Evolutionary conservation across 2,888 invertebrate species (phyloP).

Genomic region (Hypena proboscidalis): DNA sequence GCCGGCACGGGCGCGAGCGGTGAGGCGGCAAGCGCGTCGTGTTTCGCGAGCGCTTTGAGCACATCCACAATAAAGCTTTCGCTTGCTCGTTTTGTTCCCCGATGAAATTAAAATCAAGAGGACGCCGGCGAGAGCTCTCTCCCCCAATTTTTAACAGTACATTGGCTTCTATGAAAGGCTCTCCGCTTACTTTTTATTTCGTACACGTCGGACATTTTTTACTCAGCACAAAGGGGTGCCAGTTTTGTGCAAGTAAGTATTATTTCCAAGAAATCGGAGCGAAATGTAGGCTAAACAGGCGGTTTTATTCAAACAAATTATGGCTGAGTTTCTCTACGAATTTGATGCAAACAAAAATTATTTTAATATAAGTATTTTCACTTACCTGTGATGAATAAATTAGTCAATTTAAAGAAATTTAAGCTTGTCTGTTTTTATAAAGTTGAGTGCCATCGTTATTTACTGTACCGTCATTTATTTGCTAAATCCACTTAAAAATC

Average conservation of each 20-base stretch:
- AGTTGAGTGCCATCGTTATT: too few species aligned
- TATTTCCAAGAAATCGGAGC: constrained; percentile 8
- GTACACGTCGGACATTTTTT: constrained; percentile 30
- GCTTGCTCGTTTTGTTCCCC: constrained; percentile 47
- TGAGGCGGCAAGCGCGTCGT: constrained; percentile 5
- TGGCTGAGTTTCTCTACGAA: too few species aligned
- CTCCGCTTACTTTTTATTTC: constrained; percentile 36
- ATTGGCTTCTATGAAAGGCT: constrained; percentile 44
- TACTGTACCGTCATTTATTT: too few species aligned
- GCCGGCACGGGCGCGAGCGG: not conserved
- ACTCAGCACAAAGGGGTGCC: constrained; percentile 13
- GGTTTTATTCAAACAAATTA: constrained; percentile 1
- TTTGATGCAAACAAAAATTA: too few species aligned
- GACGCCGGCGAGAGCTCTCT: constrained; percentile 34
- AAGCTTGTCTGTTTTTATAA: too few species aligned
- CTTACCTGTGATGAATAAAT: too few species aligned
- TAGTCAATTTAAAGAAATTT: too few species aligned
- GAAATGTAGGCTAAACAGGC: constrained; percentile 2
- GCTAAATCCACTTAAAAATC: too few species aligned
- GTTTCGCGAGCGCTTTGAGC: constrained; percentile 40
- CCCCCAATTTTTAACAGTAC: constrained; percentile 46
- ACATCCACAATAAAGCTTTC: constrained; percentile 38
- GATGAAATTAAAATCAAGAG: constrained; percentile 60
- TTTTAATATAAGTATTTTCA: too few species aligned
- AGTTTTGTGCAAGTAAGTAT: constrained; percentile 15